Evolutionary conservation across 2,888 invertebrate species (phyloP).

Genomic region (Aspidiotus rigidus): DNA sequence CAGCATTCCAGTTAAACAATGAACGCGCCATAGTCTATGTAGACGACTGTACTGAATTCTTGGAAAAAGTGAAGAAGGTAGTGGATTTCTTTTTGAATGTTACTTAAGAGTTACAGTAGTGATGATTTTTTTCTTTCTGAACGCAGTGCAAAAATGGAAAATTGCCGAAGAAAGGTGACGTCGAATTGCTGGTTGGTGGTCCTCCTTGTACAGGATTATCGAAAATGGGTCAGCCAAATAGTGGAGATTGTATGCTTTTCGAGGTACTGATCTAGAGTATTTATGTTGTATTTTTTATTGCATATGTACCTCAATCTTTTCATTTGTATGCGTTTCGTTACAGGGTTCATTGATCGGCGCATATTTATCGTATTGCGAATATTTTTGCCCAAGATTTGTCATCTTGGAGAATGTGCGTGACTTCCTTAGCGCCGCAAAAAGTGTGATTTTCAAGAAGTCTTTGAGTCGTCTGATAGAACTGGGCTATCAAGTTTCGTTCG

Average conservation of each 20-base stretch:
- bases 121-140: not conserved
- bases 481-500: slow-evolving; percentile 81
- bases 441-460: slow-evolving; percentile 70
- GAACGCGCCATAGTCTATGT: slow-evolving; percentile 62
- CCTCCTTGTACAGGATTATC: slow-evolving; percentile 86
- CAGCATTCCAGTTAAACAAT: slow-evolving; percentile 69
- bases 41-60: slow-evolving; percentile 69
- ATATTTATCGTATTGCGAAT: slow-evolving; percentile 75
- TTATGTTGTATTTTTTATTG: not conserved
- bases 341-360: slow-evolving; percentile 71
- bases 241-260: slow-evolving; percentile 70
- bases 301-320: too few species aligned
- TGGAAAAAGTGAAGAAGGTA: slow-evolving; percentile 56
- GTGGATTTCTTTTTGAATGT: slow-evolving; percentile 31
- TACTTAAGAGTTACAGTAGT: not conserved
- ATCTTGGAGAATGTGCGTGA: slow-evolving; percentile 78
- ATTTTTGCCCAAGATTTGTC: slow-evolving; percentile 71
- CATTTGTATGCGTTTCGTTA: slow-evolving; percentile 36
- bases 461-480: slow-evolving; percentile 65
- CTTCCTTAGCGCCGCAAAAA: slow-evolving; percentile 71
- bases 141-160: slow-evolving; percentile 48
- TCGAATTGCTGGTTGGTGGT: slow-evolving; percentile 74
- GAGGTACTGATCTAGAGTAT: slow-evolving; percentile 46
- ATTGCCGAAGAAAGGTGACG: slow-evolving; percentile 67
- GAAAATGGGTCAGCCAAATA: slow-evolving; percentile 80